These are phyloP conservation scores for Rhamnusium bicolor DNA, from an alignment of 2,888 invertebrate species.

Conservation along the genomic window DNA sequence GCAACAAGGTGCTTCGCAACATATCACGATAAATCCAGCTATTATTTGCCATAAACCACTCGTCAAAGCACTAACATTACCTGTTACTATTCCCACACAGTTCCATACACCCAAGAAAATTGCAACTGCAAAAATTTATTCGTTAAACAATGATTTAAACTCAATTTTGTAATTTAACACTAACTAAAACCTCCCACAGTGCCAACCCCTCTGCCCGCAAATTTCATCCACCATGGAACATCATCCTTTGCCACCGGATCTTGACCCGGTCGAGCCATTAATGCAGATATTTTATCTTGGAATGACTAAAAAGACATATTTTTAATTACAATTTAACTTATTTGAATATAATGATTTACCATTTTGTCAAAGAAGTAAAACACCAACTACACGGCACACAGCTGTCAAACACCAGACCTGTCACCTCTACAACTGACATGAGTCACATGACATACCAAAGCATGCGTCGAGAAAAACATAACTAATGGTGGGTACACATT, in stretches of 20 bases:
- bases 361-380: neutral
- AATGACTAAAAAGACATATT: constrained; percentile 76
- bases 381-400: neutral
- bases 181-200: constrained; percentile 89
- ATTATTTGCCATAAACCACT: constrained; percentile 91
- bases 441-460: no score
- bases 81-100: constrained; percentile 78
- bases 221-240: constrained; percentile 92
- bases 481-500: no score
- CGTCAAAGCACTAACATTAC: constrained; percentile 79
- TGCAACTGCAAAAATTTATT: constrained; percentile 79
- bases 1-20: constrained; percentile 97
- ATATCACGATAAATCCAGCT: constrained; percentile 89
- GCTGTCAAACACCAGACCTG: neutral
- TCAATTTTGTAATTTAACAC: constrained; percentile 64
- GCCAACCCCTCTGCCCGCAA: constrained; percentile 87
- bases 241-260: constrained; percentile 86
- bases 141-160: neutral
- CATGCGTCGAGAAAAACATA: no score
- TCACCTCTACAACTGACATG: no score
- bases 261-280: constrained; percentile 87
- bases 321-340: neutral
- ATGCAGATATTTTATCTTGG: constrained; percentile 84
- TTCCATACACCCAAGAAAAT: constrained; percentile 87
- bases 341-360: constrained; percentile 1